Evolutionary conservation across 1,140 invertebrate genomes (phyloP).

Genomic region (Polypedilum vanderplanki): DNA sequence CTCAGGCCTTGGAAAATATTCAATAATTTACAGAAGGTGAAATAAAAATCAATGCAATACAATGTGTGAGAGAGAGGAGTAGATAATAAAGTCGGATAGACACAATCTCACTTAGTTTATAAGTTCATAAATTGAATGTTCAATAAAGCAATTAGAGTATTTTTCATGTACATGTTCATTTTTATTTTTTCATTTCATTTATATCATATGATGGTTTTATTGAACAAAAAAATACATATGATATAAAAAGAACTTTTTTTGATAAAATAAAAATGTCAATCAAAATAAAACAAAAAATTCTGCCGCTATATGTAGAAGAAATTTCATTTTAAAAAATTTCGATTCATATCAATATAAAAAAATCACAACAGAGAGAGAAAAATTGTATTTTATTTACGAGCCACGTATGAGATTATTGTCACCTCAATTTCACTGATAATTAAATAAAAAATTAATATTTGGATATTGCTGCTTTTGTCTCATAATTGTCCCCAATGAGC

Average conservation of each 20-base stretch:
- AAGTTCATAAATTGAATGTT: constrained; percentile 8
- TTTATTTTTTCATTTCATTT: too few species aligned
- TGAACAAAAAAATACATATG: too few species aligned
- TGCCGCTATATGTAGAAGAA: background rate
- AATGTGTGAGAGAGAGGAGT: background rate
- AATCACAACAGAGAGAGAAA: background rate
- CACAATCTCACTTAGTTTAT: background rate
- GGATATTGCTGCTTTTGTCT: background rate
- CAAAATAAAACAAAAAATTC: background rate
- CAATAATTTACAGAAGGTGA: too few species aligned
- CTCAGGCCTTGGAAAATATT: too few species aligned
- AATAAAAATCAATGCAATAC: background rate
- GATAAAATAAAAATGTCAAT: constrained; percentile 20
- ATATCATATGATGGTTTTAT: too few species aligned
- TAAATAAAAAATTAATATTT: constrained; percentile 20
- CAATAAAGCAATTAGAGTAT: constrained; percentile 19
- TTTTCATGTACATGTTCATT: background rate
- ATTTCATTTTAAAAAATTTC: background rate
- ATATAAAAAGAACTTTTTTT: background rate
- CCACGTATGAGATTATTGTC: constrained; percentile 12
- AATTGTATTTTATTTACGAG: background rate
- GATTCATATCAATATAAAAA: background rate
- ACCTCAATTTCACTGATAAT: constrained; percentile 12
- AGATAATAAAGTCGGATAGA: constrained; percentile 3
- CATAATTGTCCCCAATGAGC: too few species aligned